These are phyloP conservation scores for Leptopilina drosophilae DNA, from an alignment of 2,888 invertebrate genomes.

Conservation along the genomic window DNA sequence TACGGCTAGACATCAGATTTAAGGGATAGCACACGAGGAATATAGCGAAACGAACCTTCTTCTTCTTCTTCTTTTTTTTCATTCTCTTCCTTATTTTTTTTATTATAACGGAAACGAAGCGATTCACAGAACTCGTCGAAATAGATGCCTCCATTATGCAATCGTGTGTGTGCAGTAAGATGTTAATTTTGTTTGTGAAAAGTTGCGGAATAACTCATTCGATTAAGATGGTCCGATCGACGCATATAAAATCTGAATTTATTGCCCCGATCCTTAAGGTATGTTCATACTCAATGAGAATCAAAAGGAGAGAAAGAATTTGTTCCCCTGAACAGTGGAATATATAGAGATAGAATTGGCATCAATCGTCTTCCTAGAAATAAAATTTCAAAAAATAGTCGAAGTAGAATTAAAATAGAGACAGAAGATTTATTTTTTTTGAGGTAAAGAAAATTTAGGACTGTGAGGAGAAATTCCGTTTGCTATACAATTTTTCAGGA, in stretches of 20 bases:
- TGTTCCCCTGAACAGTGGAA: too few relatives aligned
- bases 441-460: too few relatives aligned
- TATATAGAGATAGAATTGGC: too few relatives aligned
- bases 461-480: too few relatives aligned
- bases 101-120: constrained; percentile 2
- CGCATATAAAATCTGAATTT: constrained; percentile 23
- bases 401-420: too few relatives aligned
- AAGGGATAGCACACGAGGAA: not conserved
- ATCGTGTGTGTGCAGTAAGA: not conserved
- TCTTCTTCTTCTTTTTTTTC: not conserved
- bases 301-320: too few relatives aligned
- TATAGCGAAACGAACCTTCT: not conserved
- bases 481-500: too few relatives aligned
- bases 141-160: constrained; percentile 9
- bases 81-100: too few relatives aligned
- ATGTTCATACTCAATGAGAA: too few relatives aligned
- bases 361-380: too few relatives aligned
- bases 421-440: too few relatives aligned
- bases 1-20: not conserved
- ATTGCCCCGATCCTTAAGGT: not conserved
- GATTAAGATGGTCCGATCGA: constrained; percentile 1
- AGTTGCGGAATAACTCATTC: constrained; percentile 8
- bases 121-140: constrained; percentile 5
- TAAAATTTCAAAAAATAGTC: too few relatives aligned
- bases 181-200: constrained; percentile 12